phyloP scores from a whole-genome alignment of 2,113 vertebrate genomes.

The Orthonyx spaldingii region DNA sequence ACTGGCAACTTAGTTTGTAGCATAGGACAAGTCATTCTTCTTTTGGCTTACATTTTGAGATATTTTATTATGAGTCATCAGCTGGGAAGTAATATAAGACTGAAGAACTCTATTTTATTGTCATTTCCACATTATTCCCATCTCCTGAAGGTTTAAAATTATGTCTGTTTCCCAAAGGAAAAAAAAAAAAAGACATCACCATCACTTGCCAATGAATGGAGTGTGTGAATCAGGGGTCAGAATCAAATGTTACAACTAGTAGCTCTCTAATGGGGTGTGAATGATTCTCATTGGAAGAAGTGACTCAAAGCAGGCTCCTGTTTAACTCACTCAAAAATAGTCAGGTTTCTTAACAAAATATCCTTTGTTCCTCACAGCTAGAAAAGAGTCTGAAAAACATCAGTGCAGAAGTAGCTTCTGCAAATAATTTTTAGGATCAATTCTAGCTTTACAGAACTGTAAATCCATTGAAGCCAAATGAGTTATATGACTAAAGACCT shows the following conservation, averaged over 20 bases:
- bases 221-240: background rate
- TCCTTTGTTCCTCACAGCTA: background rate
- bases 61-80: constrained; percentile 13
- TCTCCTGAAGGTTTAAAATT: background rate
- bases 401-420: background rate
- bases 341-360: background rate
- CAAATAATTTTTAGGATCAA: background rate
- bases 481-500: background rate
- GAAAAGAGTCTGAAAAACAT: background rate
- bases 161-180: background rate
- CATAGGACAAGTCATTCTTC: background rate
- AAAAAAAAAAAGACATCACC: background rate
- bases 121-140: background rate
- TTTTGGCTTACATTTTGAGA: background rate
- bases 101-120: background rate
- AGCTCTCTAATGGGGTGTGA: background rate
- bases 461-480: background rate
- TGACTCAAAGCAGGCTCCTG: background rate
- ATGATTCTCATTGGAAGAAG: background rate
- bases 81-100: background rate
- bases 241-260: background rate
- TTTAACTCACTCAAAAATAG: background rate
- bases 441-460: background rate
- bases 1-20: background rate
- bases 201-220: background rate